Evolutionary conservation across 2,888 invertebrate genomes (phyloP).

Genomic region (Petrolisthes cinctipes): DNA sequence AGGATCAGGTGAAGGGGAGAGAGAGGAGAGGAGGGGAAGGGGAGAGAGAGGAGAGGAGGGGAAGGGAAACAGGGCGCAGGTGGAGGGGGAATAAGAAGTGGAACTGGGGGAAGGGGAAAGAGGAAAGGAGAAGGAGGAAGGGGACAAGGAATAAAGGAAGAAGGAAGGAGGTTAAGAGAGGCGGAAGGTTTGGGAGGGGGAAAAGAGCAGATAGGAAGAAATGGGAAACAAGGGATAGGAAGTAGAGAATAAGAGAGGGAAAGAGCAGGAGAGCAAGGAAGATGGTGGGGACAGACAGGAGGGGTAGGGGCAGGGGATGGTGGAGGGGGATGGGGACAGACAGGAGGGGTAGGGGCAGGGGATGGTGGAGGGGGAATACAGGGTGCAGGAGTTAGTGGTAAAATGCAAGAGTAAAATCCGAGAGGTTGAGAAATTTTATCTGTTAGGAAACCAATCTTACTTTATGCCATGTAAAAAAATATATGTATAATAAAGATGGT

Average conservation of each 20-base stretch:
- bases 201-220: neutral
- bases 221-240: neutral
- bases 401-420: too few relatives aligned
- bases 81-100: too few relatives aligned
- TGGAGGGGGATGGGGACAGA: neutral
- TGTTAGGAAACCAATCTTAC: too few relatives aligned
- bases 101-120: neutral
- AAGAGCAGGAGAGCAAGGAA: neutral
- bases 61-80: neutral
- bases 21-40: neutral
- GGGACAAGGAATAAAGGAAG: neutral
- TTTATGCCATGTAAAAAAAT: too few relatives aligned
- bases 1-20: neutral
- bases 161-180: neutral
- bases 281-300: neutral
- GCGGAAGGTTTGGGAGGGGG: neutral
- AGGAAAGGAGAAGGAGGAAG: conserved; percentile 20
- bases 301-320: neutral
- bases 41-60: neutral
- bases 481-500: too few relatives aligned
- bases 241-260: neutral
- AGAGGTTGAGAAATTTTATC: too few relatives aligned
- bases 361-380: neutral
- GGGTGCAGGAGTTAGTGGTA: neutral
- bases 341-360: neutral